These are phyloP conservation scores for Tarsius wallacei DNA, from an alignment of 2,797 vertebrate genomes.

Conservation along the genomic window DNA sequence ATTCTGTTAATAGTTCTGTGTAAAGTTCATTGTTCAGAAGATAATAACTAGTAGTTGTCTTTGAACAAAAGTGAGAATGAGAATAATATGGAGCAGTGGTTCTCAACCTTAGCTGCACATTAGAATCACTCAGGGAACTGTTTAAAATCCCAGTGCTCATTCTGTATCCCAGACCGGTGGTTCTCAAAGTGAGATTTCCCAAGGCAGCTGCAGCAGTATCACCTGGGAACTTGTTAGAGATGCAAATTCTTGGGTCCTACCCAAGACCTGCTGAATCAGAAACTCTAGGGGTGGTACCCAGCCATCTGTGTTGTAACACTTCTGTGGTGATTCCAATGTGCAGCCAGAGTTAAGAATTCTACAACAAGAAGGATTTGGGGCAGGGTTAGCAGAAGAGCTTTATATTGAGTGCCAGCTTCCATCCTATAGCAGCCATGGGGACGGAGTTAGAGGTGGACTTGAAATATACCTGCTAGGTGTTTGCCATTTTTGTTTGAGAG, in stretches of 20 bases:
- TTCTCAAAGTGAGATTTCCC: slow-evolving; percentile 52
- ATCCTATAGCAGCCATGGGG: background rate
- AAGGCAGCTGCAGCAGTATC: background rate
- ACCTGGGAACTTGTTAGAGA: slow-evolving; percentile 39
- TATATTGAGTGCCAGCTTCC: slow-evolving; percentile 2
- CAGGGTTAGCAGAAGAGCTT: slow-evolving; percentile 33
- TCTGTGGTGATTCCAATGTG: background rate
- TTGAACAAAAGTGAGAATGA: slow-evolving; percentile 28
- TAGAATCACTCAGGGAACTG: slow-evolving; percentile 11
- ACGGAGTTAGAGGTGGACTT: slow-evolving; percentile 24
- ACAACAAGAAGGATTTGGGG: slow-evolving; percentile 24
- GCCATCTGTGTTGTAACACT: background rate
- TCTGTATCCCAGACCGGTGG: slow-evolving; percentile 41
- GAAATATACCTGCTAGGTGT: background rate
- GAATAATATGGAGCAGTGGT: background rate
- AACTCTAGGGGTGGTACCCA: background rate
- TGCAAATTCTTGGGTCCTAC: background rate
- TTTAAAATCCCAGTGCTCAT: background rate
- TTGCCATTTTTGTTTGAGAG: slow-evolving; percentile 56
- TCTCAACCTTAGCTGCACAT: slow-evolving; percentile 2
- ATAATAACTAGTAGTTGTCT: slow-evolving; percentile 28
- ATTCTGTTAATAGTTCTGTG: background rate
- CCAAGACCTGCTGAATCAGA: background rate
- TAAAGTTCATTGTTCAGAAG: slow-evolving; percentile 66
- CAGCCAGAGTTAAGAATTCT: slow-evolving; percentile 28